Conservation (phyloP, 2,888 invertebrate species). For the Altica lythri region DNA sequence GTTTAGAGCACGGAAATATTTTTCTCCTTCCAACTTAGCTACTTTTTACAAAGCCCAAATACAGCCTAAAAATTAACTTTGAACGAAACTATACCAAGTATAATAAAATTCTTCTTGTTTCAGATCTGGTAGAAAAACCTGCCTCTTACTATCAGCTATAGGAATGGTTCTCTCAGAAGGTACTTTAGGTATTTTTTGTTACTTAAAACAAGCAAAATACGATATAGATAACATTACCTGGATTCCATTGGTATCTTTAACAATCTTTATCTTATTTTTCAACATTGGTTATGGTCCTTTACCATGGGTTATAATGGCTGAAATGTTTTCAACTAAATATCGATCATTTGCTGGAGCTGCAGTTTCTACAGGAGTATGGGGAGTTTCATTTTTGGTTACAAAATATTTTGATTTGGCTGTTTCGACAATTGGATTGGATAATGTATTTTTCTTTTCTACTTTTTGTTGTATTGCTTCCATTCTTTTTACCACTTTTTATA, state of each 20-base stretch:
- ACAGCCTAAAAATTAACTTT: too few species aligned
- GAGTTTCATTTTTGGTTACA: conserved; percentile 75
- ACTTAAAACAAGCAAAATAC: conserved; percentile 13
- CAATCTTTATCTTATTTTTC: conserved; percentile 77
- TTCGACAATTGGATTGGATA: conserved; percentile 64
- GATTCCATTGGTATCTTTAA: conserved; percentile 72
- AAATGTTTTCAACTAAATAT: conserved; percentile 79
- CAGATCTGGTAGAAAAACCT: conserved; percentile 30
- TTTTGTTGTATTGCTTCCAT: conserved; percentile 65
- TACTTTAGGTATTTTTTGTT: conserved; percentile 28
- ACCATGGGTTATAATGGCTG: conserved; percentile 83
- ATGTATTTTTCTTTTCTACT: conserved; percentile 76
- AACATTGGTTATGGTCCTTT: conserved; percentile 78
- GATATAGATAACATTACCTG: conserved; percentile 54
- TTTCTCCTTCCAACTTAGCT: too few species aligned
- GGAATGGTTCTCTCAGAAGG: conserved; percentile 29
- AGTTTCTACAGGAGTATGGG: conserved; percentile 79
- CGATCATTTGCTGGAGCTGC: conserved; percentile 78
- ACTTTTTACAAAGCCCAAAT: too few species aligned
- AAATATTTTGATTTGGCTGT: conserved; percentile 69
- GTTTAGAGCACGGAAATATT: too few species aligned
- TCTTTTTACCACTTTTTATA: conserved; percentile 69
- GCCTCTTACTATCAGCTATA: conserved; percentile 26
- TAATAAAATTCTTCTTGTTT: not conserved
- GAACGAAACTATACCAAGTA: too few species aligned